Evolutionary conservation across 2,797 vertebrate genomes (phyloP).

Genomic region (Spea hammondii): DNA sequence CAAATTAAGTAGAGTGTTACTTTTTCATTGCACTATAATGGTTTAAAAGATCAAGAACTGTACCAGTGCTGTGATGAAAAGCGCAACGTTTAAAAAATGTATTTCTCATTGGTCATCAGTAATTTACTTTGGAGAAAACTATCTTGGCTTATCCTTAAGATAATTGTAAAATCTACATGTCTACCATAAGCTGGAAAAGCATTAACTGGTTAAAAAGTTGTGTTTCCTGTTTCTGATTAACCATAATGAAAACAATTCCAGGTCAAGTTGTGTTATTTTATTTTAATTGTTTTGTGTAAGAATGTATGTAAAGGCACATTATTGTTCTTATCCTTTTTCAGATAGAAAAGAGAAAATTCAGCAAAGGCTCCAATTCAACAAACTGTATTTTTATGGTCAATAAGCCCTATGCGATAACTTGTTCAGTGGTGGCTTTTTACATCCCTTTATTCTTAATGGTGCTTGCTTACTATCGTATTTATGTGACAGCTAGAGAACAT

Average conservation of each 20-base stretch:
- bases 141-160: too few species aligned
- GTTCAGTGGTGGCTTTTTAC: conserved; percentile 98
- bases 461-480: conserved; percentile 97
- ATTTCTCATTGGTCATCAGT: too few species aligned
- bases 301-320: background rate
- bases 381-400: conserved; percentile 98
- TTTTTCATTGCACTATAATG: conserved; percentile 10
- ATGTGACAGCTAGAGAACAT: conserved; percentile 88
- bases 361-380: conserved; percentile 82
- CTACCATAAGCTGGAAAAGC: too few species aligned
- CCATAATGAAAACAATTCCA: too few species aligned
- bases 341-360: conserved; percentile 84
- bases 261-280: too few species aligned
- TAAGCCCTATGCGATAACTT: conserved; percentile 96
- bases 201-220: too few species aligned
- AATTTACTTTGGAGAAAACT: too few species aligned
- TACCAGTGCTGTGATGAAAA: background rate
- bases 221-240: too few species aligned
- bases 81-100: too few species aligned
- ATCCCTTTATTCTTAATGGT: conserved; percentile 95
- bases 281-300: too few species aligned
- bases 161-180: too few species aligned
- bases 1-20: conserved; percentile 33
- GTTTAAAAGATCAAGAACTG: conserved; percentile 18
- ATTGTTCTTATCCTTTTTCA: conserved; percentile 56